Base-by-base conservation (phyloP, 2,888 invertebrate species). In the Tricholauxania praeusta region DNA sequence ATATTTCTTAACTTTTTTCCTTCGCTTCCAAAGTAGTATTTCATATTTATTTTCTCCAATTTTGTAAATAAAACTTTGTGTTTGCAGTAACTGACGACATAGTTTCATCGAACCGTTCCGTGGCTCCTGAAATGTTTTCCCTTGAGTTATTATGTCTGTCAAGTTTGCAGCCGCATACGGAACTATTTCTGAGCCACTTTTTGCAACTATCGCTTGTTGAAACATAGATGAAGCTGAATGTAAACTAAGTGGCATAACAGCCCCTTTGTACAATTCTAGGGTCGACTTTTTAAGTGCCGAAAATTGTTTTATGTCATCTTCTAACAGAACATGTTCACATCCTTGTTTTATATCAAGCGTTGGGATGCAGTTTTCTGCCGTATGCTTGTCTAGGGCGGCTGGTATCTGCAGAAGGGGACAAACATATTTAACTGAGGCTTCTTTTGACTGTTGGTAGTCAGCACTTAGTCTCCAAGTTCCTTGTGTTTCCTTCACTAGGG, bases 361-460 rank as follows among this genome's bases (percentile, higher is more conserved):
- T 10, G 14, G 7, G 12, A 55, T 55, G n/a, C 7, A 55, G 7
- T 14, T n/a, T n/a, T 14, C 55, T 14, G 14, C 55, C n/a, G 14
- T 55, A 17, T n/a, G 55, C 17, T 55, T 8, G 55, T 59, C 59
- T 8, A 59, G 19, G 5, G 19, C 19, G 14, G 17, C 19, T 14
- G 17, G 59, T 19, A 59, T 59, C 5, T 12, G 59, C 17, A 19
- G 59, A 5, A 59, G 7, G 4, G 32, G 15, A 47, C 14, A 8
- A 7, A 7, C 32, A 7, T 32, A 3, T 32, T 32, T 32, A 32
- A 32, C 4, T 32, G 32, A 32, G 32, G 17, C 39, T 3, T n/a
- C 49, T 12, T 64, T 64, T 15, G 48, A 17, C 15, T 64, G 64
- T 8, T 48, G n/a, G 22, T 12, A 64, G 49, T 64, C 64, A 8